phyloP scores from a whole-genome alignment of 2,797 vertebrate species.

The Lepus townsendii region DNA sequence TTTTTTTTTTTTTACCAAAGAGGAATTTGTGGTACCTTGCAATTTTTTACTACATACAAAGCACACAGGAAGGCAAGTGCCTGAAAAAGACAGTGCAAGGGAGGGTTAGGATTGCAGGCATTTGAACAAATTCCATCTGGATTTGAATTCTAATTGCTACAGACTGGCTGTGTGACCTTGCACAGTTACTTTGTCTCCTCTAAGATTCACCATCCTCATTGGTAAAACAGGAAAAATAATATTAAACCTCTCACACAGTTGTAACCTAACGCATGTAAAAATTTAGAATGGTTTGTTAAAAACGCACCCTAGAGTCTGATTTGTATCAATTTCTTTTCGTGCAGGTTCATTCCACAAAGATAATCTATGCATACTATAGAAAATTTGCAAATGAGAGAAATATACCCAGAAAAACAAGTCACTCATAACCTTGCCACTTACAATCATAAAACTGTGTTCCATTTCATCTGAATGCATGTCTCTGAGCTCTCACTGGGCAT shows the following conservation, averaged over 20 bases:
- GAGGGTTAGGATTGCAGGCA: background rate
- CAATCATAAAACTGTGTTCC: background rate
- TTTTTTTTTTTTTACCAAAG: background rate
- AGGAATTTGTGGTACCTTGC: background rate
- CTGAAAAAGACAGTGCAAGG: background rate
- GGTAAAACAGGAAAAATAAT: background rate
- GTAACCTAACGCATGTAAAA: background rate
- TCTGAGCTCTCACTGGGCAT: background rate
- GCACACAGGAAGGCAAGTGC: background rate
- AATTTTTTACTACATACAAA: background rate
- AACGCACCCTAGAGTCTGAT: background rate
- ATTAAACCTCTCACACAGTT: background rate
- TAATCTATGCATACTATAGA: background rate
- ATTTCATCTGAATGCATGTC: background rate
- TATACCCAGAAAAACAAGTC: conserved; percentile 1
- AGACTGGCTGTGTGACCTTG: background rate
- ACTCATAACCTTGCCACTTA: background rate
- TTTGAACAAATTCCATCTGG: background rate
- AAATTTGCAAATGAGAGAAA: conserved; percentile 38
- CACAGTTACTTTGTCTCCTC: background rate
- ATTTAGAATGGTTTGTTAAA: conserved; percentile 33
- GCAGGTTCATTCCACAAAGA: conserved; percentile 24
- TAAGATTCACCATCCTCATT: background rate
- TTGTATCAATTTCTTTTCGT: background rate
- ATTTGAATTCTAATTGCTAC: background rate